These are phyloP conservation scores for Epinotia brunnichana DNA, from an alignment of 2,888 invertebrate species.

Conservation along the genomic window DNA sequence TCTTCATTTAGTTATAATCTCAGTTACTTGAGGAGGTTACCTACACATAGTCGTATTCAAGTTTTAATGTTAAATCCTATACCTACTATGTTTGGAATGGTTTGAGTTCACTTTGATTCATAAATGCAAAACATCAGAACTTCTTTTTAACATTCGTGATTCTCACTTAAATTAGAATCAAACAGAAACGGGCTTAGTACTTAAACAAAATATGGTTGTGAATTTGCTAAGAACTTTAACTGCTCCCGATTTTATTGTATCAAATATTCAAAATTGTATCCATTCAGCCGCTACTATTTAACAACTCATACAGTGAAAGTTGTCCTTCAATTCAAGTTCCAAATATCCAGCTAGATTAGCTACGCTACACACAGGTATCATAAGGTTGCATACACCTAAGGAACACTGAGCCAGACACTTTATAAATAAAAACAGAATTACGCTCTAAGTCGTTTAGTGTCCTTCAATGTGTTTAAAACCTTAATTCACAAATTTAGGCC, in stretches of 20 bases:
- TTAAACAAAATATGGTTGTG: too few relatives aligned
- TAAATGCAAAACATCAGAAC: conserved; percentile 34
- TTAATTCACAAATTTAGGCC: conserved; percentile 18
- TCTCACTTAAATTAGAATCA: conserved; percentile 15
- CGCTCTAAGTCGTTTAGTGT: too few relatives aligned
- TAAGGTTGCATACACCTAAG: too few relatives aligned
- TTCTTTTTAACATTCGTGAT: neutral
- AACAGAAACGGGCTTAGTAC: conserved; percentile 6
- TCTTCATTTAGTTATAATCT: conserved; percentile 16
- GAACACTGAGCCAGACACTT: too few relatives aligned
- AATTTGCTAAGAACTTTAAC: neutral
- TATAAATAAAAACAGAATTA: too few relatives aligned
- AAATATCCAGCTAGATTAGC: too few relatives aligned
- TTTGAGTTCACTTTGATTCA: conserved; percentile 28
- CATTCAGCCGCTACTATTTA: neutral
- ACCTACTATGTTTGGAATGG: conserved; percentile 43
- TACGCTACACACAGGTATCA: too few relatives aligned
- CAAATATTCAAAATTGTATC: neutral
- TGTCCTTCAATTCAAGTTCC: neutral
- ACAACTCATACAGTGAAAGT: neutral
- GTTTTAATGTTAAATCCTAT: conserved; percentile 28
- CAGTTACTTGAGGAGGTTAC: conserved; percentile 32
- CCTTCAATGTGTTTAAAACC: too few relatives aligned
- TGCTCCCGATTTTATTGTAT: neutral
- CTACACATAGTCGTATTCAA: conserved; percentile 23